A percentile compares a stretch with the other conserved stretches of the same genome.
These are phyloP conservation scores for Eristalinus sepulchralis DNA, from an alignment of 2,888 invertebrate species.

Conservation along the genomic window DNA sequence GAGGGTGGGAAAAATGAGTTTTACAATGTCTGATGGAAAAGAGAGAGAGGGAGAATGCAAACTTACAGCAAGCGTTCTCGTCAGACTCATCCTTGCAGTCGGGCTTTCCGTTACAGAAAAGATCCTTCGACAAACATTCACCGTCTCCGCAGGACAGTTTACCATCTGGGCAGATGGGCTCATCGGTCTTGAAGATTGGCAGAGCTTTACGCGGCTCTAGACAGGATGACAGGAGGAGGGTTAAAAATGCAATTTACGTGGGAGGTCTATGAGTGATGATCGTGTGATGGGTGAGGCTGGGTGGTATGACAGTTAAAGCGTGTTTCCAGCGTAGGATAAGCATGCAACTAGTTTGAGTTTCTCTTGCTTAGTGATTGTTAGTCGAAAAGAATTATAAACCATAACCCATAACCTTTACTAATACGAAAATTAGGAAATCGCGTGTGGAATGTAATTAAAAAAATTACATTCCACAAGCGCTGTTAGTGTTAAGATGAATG, in stretches of 20 bases:
- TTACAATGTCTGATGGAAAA: background rate
- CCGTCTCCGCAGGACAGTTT: conserved; percentile 95
- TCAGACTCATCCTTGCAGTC: conserved; percentile 97
- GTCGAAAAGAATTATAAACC: background rate
- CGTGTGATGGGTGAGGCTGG: conserved; percentile 37
- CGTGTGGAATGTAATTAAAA: conserved; percentile 31
- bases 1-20: conserved; percentile 58
- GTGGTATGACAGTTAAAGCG: background rate
- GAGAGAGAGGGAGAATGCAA: background rate
- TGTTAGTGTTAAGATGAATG: background rate
- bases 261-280: background rate
- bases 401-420: background rate
- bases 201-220: conserved; percentile 94
- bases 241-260: background rate
- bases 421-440: background rate
- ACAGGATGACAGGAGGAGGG: background rate
- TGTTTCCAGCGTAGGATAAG: background rate
- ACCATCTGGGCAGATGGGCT: conserved; percentile 94
- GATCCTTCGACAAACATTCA: conserved; percentile 94
- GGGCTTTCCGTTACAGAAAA: conserved; percentile 95
- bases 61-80: conserved; percentile 97
- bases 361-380: background rate
- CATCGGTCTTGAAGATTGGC: conserved; percentile 95
- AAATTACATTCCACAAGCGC: conserved; percentile 21
- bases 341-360: background rate